Conservation (phyloP, 1,140 invertebrate genomes). For the Watersipora subatra region DNA sequence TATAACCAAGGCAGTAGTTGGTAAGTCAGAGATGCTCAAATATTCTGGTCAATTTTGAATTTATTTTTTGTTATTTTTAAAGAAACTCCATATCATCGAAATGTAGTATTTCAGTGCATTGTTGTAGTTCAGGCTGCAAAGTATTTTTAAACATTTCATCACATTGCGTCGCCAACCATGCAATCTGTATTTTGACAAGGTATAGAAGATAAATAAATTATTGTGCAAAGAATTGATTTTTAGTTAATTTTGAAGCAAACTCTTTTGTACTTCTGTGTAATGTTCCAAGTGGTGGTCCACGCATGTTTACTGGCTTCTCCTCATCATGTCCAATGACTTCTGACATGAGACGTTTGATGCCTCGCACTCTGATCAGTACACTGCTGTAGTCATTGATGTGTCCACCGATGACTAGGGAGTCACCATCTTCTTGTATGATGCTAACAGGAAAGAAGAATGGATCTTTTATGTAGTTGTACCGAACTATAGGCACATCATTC, state of each 20-base stretch:
- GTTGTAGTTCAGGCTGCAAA: too few species aligned
- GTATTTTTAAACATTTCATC: too few species aligned
- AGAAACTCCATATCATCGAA: too few species aligned
- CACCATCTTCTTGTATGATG: slow-evolving; percentile 9
- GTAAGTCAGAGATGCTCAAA: too few species aligned
- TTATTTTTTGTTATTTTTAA: too few species aligned
- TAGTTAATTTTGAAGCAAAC: background rate
- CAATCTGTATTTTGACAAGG: too few species aligned
- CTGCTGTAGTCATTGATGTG: slow-evolving; percentile 17
- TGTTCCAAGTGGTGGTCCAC: background rate
- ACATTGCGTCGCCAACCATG: too few species aligned
- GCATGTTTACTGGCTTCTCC: background rate
- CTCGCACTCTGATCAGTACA: slow-evolving; percentile 10
- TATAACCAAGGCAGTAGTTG: too few species aligned
- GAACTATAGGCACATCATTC: slow-evolving; percentile 12
- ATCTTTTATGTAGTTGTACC: slow-evolving; percentile 13
- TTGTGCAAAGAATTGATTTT: background rate
- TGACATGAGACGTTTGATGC: background rate
- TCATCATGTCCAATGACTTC: background rate
- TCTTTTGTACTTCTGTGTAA: background rate
- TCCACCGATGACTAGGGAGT: slow-evolving; percentile 12
- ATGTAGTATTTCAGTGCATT: too few species aligned
- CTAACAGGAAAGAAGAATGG: slow-evolving; percentile 17
- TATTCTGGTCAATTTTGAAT: too few species aligned
- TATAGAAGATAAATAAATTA: too few species aligned